A percentile compares a stretch with the other conserved stretches of the same genome.
Evolutionary conservation across 2,888 invertebrate species (phyloP).

Genomic region (Hypolimnas misippus): DNA sequence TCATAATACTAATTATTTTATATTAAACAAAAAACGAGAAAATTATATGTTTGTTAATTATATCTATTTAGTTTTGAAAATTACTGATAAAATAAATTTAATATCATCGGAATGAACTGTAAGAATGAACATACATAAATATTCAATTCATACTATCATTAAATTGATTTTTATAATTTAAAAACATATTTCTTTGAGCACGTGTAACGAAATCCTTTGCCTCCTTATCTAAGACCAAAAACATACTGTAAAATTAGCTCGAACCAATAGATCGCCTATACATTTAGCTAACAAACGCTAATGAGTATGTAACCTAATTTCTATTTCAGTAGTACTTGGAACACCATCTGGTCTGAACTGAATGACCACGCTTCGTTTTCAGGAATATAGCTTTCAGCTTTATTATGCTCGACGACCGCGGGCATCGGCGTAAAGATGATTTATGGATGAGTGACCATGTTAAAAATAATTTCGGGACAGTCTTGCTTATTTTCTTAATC

Average conservation of each 20-base stretch:
- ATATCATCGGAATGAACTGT: too few species aligned
- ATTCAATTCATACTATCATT: neutral
- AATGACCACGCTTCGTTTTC: conserved; percentile 47
- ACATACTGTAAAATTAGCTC: neutral
- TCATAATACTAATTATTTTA: too few species aligned
- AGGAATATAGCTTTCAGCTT: conserved; percentile 50
- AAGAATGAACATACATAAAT: neutral
- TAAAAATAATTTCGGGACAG: neutral
- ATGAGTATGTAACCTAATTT: conserved; percentile 43
- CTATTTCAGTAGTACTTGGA: conserved; percentile 41
- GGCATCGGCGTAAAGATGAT: conserved; percentile 49
- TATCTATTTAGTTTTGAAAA: too few species aligned
- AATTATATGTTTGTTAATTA: too few species aligned
- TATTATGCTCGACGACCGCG: conserved; percentile 50
- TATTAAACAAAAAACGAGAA: too few species aligned
- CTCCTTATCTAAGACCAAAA: neutral
- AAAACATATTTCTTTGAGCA: neutral
- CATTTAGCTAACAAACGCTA: conserved; percentile 28
- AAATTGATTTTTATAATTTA: neutral
- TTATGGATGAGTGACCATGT: conserved; percentile 49
- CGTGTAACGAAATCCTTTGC: neutral
- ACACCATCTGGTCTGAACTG: conserved; percentile 54
- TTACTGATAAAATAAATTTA: too few species aligned
- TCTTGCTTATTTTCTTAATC: neutral
- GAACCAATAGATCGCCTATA: neutral